Evolutionary conservation across 2,113 vertebrate species (phyloP).

Genomic region (Dipodomys stephensi): DNA sequence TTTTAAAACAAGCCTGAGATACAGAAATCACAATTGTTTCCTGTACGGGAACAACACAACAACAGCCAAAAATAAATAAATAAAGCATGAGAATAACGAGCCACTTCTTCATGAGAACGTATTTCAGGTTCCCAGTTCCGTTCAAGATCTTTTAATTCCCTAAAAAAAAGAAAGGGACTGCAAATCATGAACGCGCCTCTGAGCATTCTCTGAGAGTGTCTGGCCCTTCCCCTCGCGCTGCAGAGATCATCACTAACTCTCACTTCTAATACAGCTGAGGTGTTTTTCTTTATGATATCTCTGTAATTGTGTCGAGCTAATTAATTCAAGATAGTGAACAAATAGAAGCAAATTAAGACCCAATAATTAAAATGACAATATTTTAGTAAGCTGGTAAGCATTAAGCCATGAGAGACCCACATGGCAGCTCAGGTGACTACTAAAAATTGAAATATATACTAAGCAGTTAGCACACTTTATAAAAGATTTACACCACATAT

Average conservation of each 20-base stretch:
- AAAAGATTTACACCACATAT: too few species aligned
- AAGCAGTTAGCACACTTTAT: too few species aligned
- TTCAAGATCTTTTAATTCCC: not conserved
- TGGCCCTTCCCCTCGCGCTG: not conserved
- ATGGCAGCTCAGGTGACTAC: not conserved
- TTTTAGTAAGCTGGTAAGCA: not conserved
- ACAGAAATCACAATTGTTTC: constrained; percentile 30
- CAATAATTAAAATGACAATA: constrained; percentile 30
- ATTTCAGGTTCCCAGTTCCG: not conserved
- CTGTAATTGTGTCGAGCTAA: not conserved
- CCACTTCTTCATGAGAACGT: constrained; percentile 47
- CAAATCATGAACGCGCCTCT: not conserved
- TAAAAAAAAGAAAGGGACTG: not conserved
- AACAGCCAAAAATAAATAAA: too few species aligned
- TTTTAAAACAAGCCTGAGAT: too few species aligned
- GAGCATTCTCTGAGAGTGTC: rapidly evolving
- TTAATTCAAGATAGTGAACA: constrained; percentile 45
- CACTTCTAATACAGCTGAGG: not conserved
- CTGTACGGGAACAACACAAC: not conserved
- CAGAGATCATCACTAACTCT: not conserved
- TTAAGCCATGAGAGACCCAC: not conserved
- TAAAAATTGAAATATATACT: not conserved
- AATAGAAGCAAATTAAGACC: constrained; percentile 45
- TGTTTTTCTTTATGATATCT: not conserved
- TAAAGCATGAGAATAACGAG: constrained; percentile 9